These are phyloP conservation scores for Arctopsyche grandis DNA, from an alignment of 1,140 invertebrate species.

Conservation along the genomic window DNA sequence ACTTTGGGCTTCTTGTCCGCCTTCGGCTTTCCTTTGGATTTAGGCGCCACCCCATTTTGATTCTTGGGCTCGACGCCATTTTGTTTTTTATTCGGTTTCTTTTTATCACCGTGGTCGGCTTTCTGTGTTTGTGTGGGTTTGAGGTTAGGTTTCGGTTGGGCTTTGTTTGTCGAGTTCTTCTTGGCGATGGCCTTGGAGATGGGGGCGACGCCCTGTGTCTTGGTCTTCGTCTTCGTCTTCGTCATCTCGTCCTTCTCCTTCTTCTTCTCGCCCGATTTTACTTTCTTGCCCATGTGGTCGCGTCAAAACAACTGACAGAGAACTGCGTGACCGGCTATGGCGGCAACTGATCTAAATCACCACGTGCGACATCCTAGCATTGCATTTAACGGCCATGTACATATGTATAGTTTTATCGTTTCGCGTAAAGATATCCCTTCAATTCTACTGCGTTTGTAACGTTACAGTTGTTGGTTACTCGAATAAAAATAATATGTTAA, in stretches of 20 bases:
- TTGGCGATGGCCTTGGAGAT: slow-evolving; percentile 2
- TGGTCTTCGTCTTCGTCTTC: slow-evolving; percentile 28
- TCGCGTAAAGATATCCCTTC: no score
- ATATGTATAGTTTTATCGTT: no score
- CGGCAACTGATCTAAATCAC: no score
- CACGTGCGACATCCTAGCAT: no score
- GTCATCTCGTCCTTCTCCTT: not conserved
- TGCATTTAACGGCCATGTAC: no score
- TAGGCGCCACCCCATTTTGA: not conserved
- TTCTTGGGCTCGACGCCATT: not conserved
- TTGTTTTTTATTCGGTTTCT: not conserved
- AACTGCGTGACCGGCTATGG: not conserved
- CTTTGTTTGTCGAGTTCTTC: slow-evolving; percentile 29
- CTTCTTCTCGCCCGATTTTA: slow-evolving; percentile 46
- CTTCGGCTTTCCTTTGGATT: slow-evolving; percentile 7
- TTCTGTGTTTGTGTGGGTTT: slow-evolving; percentile 34
- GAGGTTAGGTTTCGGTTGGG: slow-evolving; percentile 15
- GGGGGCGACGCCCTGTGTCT: not conserved
- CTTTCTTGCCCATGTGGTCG: slow-evolving; percentile 46
- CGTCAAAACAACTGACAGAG: not conserved
- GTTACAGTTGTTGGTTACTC: no score
- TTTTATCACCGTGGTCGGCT: not conserved
- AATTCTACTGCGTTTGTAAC: no score
- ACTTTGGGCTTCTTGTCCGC: slow-evolving; percentile 2
- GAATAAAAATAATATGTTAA: no score